A percentile compares a stretch with the other conserved stretches of the same genome.
Conservation (phyloP, 2,797 vertebrate species). For the Peromyscus nudipes region DNA sequence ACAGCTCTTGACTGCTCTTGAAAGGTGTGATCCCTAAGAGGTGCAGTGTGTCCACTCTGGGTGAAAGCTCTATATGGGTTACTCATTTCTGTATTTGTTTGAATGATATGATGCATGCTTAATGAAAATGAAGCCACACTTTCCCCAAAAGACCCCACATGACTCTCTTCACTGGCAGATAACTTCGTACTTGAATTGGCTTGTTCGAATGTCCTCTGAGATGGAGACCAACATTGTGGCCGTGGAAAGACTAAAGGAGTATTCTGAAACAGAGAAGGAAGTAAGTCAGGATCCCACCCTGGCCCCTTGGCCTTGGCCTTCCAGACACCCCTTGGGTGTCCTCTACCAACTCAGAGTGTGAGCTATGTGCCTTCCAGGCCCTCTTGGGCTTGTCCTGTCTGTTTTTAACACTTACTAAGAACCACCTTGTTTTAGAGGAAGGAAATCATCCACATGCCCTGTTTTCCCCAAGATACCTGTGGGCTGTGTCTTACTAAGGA, state of each 20-base stretch:
- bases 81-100: not conserved
- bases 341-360: no score
- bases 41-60: not conserved
- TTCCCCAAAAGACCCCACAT: accelerated
- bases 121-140: not conserved
- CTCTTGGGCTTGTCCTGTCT: accelerated
- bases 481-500: not conserved
- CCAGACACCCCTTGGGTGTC: not conserved
- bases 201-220: conserved; percentile 98
- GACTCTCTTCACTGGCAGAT: conserved; percentile 85
- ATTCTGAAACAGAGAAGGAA: conserved; percentile 95
- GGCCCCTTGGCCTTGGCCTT: not conserved
- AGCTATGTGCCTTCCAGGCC: no score
- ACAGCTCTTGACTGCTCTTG: not conserved
- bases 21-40: not conserved
- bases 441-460: not conserved
- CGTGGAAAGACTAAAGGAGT: conserved; percentile 96
- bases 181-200: conserved; percentile 94
- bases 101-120: not conserved
- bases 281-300: conserved; percentile 77
- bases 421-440: not conserved
- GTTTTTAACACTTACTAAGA: not conserved
- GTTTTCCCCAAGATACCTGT: not conserved
- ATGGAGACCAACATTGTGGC: conserved; percentile 98
- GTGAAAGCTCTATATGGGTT: not conserved